Percentiles rank a stretch among this genome's conserved stretches.
Conservation (phyloP, 2,797 vertebrate genomes). For the Syngnathus rostellatus region DNA sequence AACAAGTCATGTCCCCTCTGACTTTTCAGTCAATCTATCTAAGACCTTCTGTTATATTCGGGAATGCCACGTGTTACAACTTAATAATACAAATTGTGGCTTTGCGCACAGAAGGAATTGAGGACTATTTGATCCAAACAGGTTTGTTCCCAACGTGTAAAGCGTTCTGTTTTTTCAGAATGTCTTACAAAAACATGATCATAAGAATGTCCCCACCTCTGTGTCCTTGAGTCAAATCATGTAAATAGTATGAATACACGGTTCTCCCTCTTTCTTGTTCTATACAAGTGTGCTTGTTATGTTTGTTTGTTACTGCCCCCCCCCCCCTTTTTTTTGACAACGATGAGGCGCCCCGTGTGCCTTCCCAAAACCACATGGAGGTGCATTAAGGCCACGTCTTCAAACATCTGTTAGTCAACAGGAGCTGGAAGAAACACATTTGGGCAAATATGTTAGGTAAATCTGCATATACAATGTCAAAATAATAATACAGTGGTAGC, state of each 20-base stretch:
- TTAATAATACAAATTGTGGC: slow-evolving; percentile 42
- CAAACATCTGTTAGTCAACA: slow-evolving; percentile 62
- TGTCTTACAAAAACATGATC: slow-evolving; percentile 51
- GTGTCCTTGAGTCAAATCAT: slow-evolving; percentile 40
- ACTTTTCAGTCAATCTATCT: slow-evolving; percentile 16
- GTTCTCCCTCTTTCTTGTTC: slow-evolving; percentile 14
- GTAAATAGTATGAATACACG: slow-evolving; percentile 33
- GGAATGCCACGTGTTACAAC: slow-evolving; percentile 64
- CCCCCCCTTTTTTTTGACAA: slow-evolving; percentile 44
- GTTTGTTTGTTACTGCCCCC: slow-evolving; percentile 50
- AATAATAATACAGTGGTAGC: neutral
- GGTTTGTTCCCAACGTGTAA: slow-evolving; percentile 61
- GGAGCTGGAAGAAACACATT: slow-evolving; percentile 48
- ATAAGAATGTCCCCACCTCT: slow-evolving; percentile 40
- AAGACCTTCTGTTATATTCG: slow-evolving; percentile 54
- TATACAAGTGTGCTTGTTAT: slow-evolving; percentile 47
- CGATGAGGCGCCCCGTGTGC: slow-evolving; percentile 45
- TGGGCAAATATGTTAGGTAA: slow-evolving; percentile 1
- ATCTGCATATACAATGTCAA: neutral
- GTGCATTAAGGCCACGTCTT: slow-evolving; percentile 77
- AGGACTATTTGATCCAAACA: slow-evolving; percentile 65
- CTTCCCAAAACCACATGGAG: slow-evolving; percentile 58
- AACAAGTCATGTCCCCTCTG: neutral
- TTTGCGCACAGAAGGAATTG: slow-evolving; percentile 52
- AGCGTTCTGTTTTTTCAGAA: slow-evolving; percentile 43